A percentile compares a stretch with the other conserved stretches of the same genome.
These are phyloP conservation scores for Gopherus flavomarginatus DNA, from an alignment of 2,113 vertebrate genomes.

Conservation along the genomic window DNA sequence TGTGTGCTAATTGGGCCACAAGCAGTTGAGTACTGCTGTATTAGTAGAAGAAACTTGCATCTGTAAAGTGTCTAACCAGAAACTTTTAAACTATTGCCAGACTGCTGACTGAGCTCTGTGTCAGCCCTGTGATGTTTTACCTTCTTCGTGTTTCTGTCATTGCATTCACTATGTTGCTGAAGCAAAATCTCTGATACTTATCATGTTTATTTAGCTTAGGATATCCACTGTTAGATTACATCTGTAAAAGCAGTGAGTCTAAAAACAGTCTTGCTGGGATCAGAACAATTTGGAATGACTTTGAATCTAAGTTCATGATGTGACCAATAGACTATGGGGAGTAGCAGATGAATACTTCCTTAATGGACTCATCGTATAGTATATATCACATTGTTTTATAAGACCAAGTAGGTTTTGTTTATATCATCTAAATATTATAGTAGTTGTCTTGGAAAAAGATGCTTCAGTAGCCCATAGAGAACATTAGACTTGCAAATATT, in stretches of 20 bases:
- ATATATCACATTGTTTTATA: neutral
- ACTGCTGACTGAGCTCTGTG: conserved; percentile 45
- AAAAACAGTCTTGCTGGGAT: conserved; percentile 58
- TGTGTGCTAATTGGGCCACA: too few relatives aligned
- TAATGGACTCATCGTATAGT: neutral
- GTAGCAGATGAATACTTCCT: neutral
- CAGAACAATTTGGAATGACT: conserved; percentile 26
- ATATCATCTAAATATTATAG: neutral
- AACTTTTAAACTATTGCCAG: conserved; percentile 61
- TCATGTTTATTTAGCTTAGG: conserved; percentile 57
- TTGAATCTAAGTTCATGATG: conserved; percentile 12
- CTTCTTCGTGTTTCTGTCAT: conserved; percentile 57
- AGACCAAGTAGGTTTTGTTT: neutral
- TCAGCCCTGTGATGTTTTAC: conserved; percentile 53
- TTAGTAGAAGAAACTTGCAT: conserved; percentile 47
- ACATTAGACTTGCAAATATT: neutral
- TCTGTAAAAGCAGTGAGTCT: conserved; percentile 17
- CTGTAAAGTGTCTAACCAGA: conserved; percentile 58
- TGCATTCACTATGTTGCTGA: conserved; percentile 31
- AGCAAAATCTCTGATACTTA: conserved; percentile 44
- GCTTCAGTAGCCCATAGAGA: neutral
- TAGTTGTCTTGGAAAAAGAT: neutral
- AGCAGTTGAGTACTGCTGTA: too few relatives aligned
- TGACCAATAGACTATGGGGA: neutral
- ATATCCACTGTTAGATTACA: conserved; percentile 46